Conservation (phyloP, 2,113 vertebrate genomes). For the Phylloscopus whistleri region DNA sequence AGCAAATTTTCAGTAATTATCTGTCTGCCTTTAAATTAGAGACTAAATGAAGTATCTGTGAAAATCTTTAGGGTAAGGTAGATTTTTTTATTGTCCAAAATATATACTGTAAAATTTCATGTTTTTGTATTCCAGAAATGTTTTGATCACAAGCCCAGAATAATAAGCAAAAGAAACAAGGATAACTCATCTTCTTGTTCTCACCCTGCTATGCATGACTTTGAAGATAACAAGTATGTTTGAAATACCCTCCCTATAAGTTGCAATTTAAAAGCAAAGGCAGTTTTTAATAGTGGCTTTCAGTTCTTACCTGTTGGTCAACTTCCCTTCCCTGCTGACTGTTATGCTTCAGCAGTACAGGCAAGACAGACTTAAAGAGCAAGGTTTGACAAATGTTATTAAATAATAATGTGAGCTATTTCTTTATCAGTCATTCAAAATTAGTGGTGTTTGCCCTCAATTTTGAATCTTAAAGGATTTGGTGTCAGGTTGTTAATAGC, state of each 20-base stretch:
- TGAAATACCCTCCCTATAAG: background rate
- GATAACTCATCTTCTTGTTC: constrained; percentile 88
- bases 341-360: background rate
- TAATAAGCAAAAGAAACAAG: constrained; percentile 97
- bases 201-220: constrained; percentile 91
- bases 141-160: constrained; percentile 99
- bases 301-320: background rate
- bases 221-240: constrained; percentile 95
- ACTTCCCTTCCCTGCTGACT: background rate
- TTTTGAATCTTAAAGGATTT: background rate
- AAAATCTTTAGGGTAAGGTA: background rate
- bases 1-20: background rate
- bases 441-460: background rate
- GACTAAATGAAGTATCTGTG: background rate
- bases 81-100: background rate
- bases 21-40: background rate
- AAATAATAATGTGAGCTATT: background rate
- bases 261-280: background rate
- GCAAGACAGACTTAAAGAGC: background rate
- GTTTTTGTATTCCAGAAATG: constrained; percentile 85
- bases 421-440: background rate
- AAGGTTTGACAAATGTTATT: background rate
- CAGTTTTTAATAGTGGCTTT: background rate
- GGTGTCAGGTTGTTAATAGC: background rate
- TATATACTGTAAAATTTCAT: background rate